Base-by-base conservation (phyloP, 2,797 vertebrate genomes). In the Parambassis ranga region DNA sequence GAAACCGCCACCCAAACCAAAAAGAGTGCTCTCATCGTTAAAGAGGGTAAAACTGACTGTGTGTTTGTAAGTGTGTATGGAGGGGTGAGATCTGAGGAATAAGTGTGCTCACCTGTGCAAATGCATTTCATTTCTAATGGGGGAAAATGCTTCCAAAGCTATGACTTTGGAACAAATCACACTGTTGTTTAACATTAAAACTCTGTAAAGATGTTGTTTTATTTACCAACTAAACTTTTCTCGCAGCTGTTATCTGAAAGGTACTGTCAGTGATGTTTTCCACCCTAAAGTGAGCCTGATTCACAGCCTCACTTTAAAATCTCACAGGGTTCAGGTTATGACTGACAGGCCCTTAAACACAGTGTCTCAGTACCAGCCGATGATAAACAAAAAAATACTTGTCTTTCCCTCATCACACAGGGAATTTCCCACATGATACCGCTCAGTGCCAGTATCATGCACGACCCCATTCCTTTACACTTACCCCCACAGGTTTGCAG, bases 1-100 rank as follows among this genome's bases (percentile, higher is more conserved):
- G 93, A 99, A 84, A 85, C 90, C 0, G 97, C 95, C 1, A 99
- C 96, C 0, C 92, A 92, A 90, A 98, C 96, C 44, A 97, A 94
- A 84, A 94, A 99, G 66, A 95, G 93, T 0, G 98, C 98, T 1
- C 71, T 98, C 75, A 99, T 99, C 10, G 88, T 95, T 46, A 99
- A 99, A 83, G 95, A 98, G 58, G 96, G 98, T 99, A 90, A n/a
- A 15, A 26, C 26, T 39, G 48, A 60, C 19, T 50, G 33, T 28
- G 41, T 41, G 36, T 35, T 47, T 48, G 18, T 27, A 6, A 30
- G 26, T 9, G 14, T 36, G 8, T 22, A 22, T 36, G 10, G 32
- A 16, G 1, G 8, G 2, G 13, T 28, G 31, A 15, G 6, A 7
- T 53, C 7, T 20, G 10, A n/a, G 15, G 2, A 13, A 16, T 20